Percentiles rank a stretch among this genome's conserved stretches.
Evolutionary conservation across 1,140 invertebrate species (phyloP).

Genomic region (Calosoma granatense): DNA sequence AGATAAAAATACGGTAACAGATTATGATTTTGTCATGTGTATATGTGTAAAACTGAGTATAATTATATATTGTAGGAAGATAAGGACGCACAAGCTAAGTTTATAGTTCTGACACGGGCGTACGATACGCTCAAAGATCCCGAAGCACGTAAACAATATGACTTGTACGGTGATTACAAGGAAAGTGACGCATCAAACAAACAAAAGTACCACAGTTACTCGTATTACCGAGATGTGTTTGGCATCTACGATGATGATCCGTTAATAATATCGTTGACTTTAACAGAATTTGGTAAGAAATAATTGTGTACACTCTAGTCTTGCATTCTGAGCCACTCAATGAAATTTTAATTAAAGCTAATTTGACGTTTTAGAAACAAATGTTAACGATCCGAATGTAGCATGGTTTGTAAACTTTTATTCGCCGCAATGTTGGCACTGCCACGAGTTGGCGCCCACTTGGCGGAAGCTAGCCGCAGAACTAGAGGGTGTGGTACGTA

Average conservation of each 20-base stretch:
- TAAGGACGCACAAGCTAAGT: slow-evolving; percentile 60
- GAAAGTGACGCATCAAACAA: slow-evolving; percentile 42
- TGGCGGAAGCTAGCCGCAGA: slow-evolving; percentile 70
- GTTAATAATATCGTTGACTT: slow-evolving; percentile 65
- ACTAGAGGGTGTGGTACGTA: slow-evolving; percentile 59
- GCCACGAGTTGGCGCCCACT: slow-evolving; percentile 64
- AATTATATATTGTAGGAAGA: slow-evolving; percentile 45
- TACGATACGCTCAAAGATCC: slow-evolving; percentile 81
- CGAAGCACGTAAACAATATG: slow-evolving; percentile 67
- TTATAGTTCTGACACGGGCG: slow-evolving; percentile 66
- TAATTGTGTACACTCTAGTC: too few relatives aligned
- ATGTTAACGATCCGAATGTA: slow-evolving; percentile 42
- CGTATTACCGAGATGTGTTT: slow-evolving; percentile 76
- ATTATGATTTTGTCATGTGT: slow-evolving; percentile 2
- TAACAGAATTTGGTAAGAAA: slow-evolving; percentile 65
- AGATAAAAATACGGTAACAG: slow-evolving; percentile 68
- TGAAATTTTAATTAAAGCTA: too few relatives aligned
- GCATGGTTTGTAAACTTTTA: slow-evolving; percentile 84
- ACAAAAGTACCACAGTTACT: slow-evolving; percentile 66
- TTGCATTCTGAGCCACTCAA: too few relatives aligned
- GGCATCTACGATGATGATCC: slow-evolving; percentile 82
- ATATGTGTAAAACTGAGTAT: slow-evolving; percentile 15
- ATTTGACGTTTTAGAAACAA: slow-evolving; percentile 29
- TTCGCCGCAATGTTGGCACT: slow-evolving; percentile 75
- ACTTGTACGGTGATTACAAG: slow-evolving; percentile 66